Percentiles rank a stretch among this genome's conserved stretches.
Evolutionary conservation across 1,140 invertebrate genomes (phyloP).

Genomic region (Drosophila ficusphila): DNA sequence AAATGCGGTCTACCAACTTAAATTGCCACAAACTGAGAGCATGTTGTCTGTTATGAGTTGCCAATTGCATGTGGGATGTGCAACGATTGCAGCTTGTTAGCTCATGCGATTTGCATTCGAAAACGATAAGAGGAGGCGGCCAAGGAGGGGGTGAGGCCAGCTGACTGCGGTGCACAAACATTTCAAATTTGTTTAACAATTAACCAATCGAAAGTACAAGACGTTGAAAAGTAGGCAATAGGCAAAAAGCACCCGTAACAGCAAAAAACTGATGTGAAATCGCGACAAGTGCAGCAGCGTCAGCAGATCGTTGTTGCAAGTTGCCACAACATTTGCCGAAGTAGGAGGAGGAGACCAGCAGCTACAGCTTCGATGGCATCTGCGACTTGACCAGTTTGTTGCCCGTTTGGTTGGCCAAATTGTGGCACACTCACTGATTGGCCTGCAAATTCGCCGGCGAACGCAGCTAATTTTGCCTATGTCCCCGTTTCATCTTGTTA

Average conservation of each 20-base stretch:
- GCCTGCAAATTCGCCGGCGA: constrained; percentile 54
- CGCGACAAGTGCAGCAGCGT: constrained; percentile 73
- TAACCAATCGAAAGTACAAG: constrained; percentile 77
- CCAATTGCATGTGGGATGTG: constrained; percentile 76
- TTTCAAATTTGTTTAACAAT: constrained; percentile 81
- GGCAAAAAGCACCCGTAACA: constrained; percentile 21
- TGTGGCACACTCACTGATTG: constrained; percentile 63
- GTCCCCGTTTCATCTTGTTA: constrained; percentile 35
- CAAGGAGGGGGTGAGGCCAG: constrained; percentile 12
- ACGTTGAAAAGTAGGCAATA: constrained; percentile 77
- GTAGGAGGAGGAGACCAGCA: constrained; percentile 19
- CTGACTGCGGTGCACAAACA: constrained; percentile 31
- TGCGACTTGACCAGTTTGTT: constrained; percentile 36
- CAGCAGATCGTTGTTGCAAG: constrained; percentile 53
- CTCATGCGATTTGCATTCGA: constrained; percentile 68
- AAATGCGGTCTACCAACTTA: constrained; percentile 68
- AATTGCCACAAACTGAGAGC: constrained; percentile 45
- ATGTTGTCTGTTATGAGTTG: constrained; percentile 53
- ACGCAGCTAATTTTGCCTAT: constrained; percentile 67
- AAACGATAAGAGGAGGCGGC: neutral
- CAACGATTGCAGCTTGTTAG: constrained; percentile 70
- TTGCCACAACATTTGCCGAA: constrained; percentile 11
- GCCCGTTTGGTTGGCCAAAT: constrained; percentile 56
- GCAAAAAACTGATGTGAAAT: constrained; percentile 50
- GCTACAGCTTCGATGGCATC: constrained; percentile 41